These are phyloP conservation scores for Drosophila quasianomalipes DNA, from an alignment of 2,888 invertebrate species.

Conservation along the genomic window DNA sequence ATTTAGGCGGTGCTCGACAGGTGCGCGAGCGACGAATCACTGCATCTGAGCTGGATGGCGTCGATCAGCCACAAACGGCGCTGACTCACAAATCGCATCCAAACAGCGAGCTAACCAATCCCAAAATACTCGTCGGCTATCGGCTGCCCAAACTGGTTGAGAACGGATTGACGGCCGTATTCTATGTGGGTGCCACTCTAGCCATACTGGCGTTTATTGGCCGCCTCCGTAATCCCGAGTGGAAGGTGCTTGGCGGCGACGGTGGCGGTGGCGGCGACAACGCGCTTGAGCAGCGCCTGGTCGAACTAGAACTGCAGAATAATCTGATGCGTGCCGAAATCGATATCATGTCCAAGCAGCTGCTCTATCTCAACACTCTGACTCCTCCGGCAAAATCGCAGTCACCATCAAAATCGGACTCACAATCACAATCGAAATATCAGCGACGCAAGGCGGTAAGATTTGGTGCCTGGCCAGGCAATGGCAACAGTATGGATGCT, in stretches of 20 bases:
- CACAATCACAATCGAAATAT: slow-evolving; percentile 1
- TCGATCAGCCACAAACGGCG: slow-evolving; percentile 14
- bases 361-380: slow-evolving; percentile 73
- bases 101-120: slow-evolving; percentile 1
- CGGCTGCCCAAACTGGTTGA: slow-evolving; percentile 60
- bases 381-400: slow-evolving; percentile 10
- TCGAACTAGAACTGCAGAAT: slow-evolving; percentile 82
- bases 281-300: slow-evolving; percentile 68
- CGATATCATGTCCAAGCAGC: slow-evolving; percentile 82
- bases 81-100: slow-evolving; percentile 4
- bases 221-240: slow-evolving; percentile 74
- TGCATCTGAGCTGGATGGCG: slow-evolving; percentile 3
- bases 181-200: slow-evolving; percentile 74
- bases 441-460: slow-evolving; percentile 48
- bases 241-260: slow-evolving; percentile 55
- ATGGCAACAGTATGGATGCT: slow-evolving; percentile 67
- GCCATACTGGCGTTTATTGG: slow-evolving; percentile 78
- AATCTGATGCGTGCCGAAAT: slow-evolving; percentile 84
- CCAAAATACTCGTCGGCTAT: background rate
- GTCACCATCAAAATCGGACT: background rate
- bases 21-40: slow-evolving; percentile 22
- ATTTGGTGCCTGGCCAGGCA: slow-evolving; percentile 79
- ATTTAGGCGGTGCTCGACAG: background rate
- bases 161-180: slow-evolving; percentile 71
- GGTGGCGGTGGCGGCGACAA: slow-evolving; percentile 23